Conservation (phyloP, 2,888 invertebrate genomes). For the Oxycera nigricornis region DNA sequence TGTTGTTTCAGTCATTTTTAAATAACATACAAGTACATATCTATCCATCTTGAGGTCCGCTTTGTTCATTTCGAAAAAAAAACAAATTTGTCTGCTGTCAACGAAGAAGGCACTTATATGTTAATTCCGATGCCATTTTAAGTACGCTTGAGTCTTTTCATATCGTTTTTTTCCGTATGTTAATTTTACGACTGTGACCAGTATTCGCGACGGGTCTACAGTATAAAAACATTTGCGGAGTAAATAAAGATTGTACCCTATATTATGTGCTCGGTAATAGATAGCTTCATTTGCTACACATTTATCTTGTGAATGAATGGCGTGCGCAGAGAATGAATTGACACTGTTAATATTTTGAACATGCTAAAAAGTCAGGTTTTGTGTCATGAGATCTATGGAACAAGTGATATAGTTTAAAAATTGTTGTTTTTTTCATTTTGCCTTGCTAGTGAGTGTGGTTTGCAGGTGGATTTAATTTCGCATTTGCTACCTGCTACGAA, state of each 20-base stretch:
- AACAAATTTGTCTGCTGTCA: background rate
- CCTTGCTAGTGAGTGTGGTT: too few relatives aligned
- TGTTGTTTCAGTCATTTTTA: too few relatives aligned
- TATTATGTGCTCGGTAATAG: background rate
- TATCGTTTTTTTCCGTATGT: background rate
- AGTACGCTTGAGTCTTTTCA: background rate
- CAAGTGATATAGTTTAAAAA: background rate
- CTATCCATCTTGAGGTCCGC: too few relatives aligned
- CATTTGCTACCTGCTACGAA: too few relatives aligned
- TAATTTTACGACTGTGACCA: background rate
- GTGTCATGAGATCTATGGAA: background rate
- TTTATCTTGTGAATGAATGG: background rate
- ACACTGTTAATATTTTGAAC: background rate
- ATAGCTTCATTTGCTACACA: background rate
- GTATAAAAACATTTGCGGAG: background rate
- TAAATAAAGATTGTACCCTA: background rate
- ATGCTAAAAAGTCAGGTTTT: background rate
- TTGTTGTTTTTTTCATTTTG: background rate
- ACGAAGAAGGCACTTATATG: background rate
- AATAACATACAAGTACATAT: too few relatives aligned
- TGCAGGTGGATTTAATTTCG: too few relatives aligned
- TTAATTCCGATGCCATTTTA: background rate
- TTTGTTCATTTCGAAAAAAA: background rate
- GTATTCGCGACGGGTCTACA: background rate
- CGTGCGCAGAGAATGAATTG: background rate